Evolutionary conservation across 2,113 vertebrate genomes (phyloP).

Genomic region (Montifringilla adamsi): DNA sequence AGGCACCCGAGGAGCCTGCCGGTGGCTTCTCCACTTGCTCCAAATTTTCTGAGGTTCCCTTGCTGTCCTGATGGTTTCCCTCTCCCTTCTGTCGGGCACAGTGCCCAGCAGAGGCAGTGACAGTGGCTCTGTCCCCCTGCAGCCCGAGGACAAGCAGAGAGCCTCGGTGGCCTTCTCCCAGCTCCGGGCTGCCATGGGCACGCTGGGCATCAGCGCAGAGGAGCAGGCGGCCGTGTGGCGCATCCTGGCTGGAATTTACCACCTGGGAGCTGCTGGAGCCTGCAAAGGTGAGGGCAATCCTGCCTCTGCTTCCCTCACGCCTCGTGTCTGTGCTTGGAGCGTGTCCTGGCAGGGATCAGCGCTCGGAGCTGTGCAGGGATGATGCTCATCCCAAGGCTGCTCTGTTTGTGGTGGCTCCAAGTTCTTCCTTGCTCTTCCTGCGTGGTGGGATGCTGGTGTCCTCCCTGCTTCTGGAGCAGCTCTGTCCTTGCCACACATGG

Average conservation of each 20-base stretch:
- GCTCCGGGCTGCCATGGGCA: slow-evolving; percentile 86
- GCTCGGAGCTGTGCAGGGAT: accelerated
- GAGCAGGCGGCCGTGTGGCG: slow-evolving; percentile 89
- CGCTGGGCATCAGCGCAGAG: slow-evolving; percentile 73
- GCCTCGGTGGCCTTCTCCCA: slow-evolving; percentile 78
- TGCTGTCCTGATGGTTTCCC: accelerated
- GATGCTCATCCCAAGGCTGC: accelerated
- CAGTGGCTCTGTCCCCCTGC: not conserved
- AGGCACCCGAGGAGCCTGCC: not conserved
- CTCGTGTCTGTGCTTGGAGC: accelerated
- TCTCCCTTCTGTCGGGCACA: accelerated
- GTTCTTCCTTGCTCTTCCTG: not conserved
- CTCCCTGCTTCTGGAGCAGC: not conserved
- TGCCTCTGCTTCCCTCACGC: not conserved
- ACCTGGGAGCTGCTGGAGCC: slow-evolving; percentile 87
- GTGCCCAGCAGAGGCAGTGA: not conserved
- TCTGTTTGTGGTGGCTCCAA: accelerated
- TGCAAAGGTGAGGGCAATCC: slow-evolving; percentile 82
- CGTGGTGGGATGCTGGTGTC: accelerated
- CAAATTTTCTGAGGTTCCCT: not conserved
- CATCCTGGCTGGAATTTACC: slow-evolving; percentile 88
- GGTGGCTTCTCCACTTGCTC: accelerated
- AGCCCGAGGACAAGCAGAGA: slow-evolving; percentile 93
- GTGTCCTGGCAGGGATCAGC: accelerated
- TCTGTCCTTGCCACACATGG: accelerated